Base-by-base conservation (phyloP, 2,888 invertebrate species). In the Teinopalpus imperialis region DNA sequence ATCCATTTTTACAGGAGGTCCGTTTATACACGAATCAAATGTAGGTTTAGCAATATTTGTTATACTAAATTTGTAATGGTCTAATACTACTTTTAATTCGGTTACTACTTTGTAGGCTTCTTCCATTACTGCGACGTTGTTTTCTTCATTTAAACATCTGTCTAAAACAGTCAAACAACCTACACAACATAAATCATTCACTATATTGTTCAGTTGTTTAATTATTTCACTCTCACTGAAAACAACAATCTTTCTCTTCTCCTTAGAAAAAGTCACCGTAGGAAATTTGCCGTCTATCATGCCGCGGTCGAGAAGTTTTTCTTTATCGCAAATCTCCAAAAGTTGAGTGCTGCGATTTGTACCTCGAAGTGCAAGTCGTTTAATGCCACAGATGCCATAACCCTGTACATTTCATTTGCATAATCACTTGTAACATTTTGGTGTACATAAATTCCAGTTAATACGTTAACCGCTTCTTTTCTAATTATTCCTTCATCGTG, bases 341-440 rank as follows among this genome's bases (percentile, higher is more conserved):
- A 95, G 44, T 90, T 83, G 1, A 96, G 67, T 0, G 94, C 93
- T 41, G 90, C 91, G 0, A 93, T 79, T 74, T 95, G 94, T 0
- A 95, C 95, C 69, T 96, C 95, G 95, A 95, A 95, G 64, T 96
- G 93, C 46, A 95, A 90, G 69, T 96, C 96, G 6, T 90, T 82
- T 0, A 92, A 88, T 0, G 93, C 92, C 0, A 92, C 91, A 30
- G 85, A 74, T 2, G 89, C 80, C 89, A 94, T 91, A 0, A 91
- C 82, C 18, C 85, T 80, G 56, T 90, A 91, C 37, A 94, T 76
- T 1, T 74, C 67, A 18, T 80, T 78, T 42, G 88, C 75, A 48
- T 89, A 79, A 27, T 79, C 76, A 39, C 66, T 67, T 34, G 88
- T 74, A 58, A 78, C 55, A 94, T 88, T 59, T 91, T 91, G 20